Base-by-base conservation (phyloP, 2,888 invertebrate species). In the Netelia melanura region DNA sequence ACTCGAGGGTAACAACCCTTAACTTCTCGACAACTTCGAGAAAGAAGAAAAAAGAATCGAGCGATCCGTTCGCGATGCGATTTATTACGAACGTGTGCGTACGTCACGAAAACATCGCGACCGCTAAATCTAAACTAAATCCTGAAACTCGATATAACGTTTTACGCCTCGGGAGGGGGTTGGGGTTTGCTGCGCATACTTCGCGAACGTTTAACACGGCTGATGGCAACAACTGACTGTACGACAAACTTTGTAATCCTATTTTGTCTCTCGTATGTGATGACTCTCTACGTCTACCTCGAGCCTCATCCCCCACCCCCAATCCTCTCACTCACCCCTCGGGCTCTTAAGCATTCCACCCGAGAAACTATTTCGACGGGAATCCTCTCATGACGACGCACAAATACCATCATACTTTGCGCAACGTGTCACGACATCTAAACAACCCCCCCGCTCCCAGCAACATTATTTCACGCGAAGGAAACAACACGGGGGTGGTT, bases 221-320 rank as follows among this genome's bases (percentile, higher is more conserved):
- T 68, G 56, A 56, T 54, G 14, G 25, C n/a, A 67, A 48, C 23
- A 52, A 38, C 75, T 65, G 48, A 23, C 23, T 14, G 43, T 23
- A 17, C 25, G 25, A 10, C 74, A 72, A 81, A 81, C 67, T 84
- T 77, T 81, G 56, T 70, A 78, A 84, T 81, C 58, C 48, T 10
- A 76, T 80, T 84, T 80, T 71, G 52, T 52, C 62, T 64, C 56
- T n/a, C 43, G 30, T 70, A 44, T 58, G 21, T 21, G 67, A 58
- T 58, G 48, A 65, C n/a, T 74, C 74, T 23, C 52, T n/a, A 48
- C 61, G 6, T 44, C 38, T 38, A 38, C 38, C 38, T 5, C 1
- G 38, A 38, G 17, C 54, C 10, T 62, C 25, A 14, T 14, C 14
- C 48, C 48, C 14, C 48, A 5, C 48, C 48, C 9, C 2, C 8